A percentile compares a stretch with the other conserved stretches of the same genome.
phyloP scores from a whole-genome alignment of 2,888 invertebrate species.

The Xanthia togata region DNA sequence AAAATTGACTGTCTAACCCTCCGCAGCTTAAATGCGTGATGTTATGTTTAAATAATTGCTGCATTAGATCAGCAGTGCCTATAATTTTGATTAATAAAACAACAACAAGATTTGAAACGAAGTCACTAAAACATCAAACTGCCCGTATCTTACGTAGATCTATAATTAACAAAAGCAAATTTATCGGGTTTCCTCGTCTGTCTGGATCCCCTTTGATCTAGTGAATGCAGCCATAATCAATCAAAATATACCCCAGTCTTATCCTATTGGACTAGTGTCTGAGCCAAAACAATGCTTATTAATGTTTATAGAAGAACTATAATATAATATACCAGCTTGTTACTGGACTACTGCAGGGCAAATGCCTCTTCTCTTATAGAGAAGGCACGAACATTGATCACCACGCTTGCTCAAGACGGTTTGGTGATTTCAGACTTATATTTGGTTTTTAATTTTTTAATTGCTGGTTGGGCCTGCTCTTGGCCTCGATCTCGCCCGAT shows the following conservation, averaged over 20 bases:
- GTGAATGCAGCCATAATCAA: constrained; percentile 11
- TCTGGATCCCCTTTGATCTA: neutral
- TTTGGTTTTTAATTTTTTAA: too few species aligned
- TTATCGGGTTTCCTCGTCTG: neutral
- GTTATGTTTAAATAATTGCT: constrained; percentile 7
- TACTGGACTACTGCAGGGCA: neutral
- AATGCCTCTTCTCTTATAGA: neutral
- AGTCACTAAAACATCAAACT: constrained; percentile 16
- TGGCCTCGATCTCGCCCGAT: too few species aligned
- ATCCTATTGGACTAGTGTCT: neutral
- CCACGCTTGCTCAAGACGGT: too few species aligned
- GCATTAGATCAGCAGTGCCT: constrained; percentile 11
- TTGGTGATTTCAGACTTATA: too few species aligned
- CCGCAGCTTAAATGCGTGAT: neutral
- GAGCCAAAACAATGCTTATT: neutral
- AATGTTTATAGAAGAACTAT: neutral
- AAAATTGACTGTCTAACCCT: too few species aligned
- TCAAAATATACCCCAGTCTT: constrained; percentile 13
- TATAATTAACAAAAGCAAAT: neutral
- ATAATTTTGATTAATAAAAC: constrained; percentile 17
- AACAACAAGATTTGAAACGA: constrained; percentile 22
- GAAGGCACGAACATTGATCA: too few species aligned
- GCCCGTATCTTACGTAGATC: neutral
- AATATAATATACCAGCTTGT: neutral
- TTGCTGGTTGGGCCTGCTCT: too few species aligned